A percentile compares a stretch with the other conserved stretches of the same genome.
phyloP scores from a whole-genome alignment of 2,888 invertebrate genomes.

The Calliopum simillimum region DNA sequence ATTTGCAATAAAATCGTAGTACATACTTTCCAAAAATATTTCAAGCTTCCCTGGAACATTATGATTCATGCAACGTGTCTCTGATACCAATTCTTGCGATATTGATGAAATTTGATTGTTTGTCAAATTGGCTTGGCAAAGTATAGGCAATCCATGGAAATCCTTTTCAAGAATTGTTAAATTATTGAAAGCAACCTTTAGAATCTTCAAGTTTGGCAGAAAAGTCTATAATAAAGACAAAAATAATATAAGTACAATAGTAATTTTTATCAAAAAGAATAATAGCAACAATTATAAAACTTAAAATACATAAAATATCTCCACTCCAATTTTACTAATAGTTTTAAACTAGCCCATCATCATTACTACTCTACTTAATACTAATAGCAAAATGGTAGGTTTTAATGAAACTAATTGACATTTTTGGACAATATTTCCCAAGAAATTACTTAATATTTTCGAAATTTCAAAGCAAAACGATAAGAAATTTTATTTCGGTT shows the following conservation, averaged over 20 bases:
- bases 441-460: too few relatives aligned
- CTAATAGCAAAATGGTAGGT: too few relatives aligned
- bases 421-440: too few relatives aligned
- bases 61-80: conserved; percentile 83
- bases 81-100: conserved; percentile 80
- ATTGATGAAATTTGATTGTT: conserved; percentile 80
- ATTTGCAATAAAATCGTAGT: background rate
- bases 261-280: background rate
- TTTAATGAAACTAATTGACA: too few relatives aligned
- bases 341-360: background rate
- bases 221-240: conserved; percentile 72
- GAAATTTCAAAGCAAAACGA: too few relatives aligned
- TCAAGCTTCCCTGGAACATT: conserved; percentile 77
- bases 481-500: too few relatives aligned
- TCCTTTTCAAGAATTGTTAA: conserved; percentile 81
- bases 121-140: conserved; percentile 84
- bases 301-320: background rate
- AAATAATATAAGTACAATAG: conserved; percentile 7
- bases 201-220: conserved; percentile 80
- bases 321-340: too few relatives aligned
- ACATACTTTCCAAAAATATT: conserved; percentile 82
- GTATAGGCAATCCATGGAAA: conserved; percentile 83
- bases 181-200: conserved; percentile 82
- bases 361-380: too few relatives aligned
- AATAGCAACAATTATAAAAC: background rate